Evolutionary conservation across 2,113 vertebrate species (phyloP), one percentile per base, ranked within the genome.

Genomic region (Suricata suricatta): DNA sequence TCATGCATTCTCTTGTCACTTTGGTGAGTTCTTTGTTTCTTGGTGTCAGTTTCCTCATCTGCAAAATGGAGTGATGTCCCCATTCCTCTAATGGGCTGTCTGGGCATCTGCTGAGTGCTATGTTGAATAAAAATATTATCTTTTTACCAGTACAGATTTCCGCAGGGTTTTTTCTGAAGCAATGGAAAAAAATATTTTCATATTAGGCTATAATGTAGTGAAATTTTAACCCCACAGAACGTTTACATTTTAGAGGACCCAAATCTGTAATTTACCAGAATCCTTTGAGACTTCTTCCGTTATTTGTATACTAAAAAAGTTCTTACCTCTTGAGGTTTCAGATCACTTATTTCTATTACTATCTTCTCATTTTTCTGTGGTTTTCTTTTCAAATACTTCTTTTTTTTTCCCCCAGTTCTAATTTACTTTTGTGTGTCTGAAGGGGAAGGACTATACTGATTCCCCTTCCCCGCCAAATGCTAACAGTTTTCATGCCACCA

Each of bases 371-470:
- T 86, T 81, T 93, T 64, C 19, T 68, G 38, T 38, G 31, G 31
- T 83, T 83, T 95, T 95, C 50, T 63, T 92, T 77, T 86, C 50
- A 83, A 93, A 76, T 27, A 60, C 13, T 96, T 41, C 79, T 79
- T 81, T 44, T 15, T 41, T 41, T 41, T 41, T 41, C 38, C 38
- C 29, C 82, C 21, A 21, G 16, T 15, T 63, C 35, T 76, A 33
- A 76, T 74, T 80, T 91, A 88, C 33, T 76, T 91, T 52, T 66
- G 8, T 6, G 33, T 13, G 27, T 33, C 41, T 57, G 0, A 87
- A 88, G 15, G n/a, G 50, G 9, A 74, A 92, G 29, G 4, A 31
- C 33, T 68, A 1, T 4, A 1, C 16, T 33, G 52, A 35, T 63
- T 79, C 64, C 57, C 57, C 41, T 83, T 33, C 52, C 29, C 5